Evolutionary conservation across 2,888 invertebrate species (phyloP).

Genomic region (Orchesellides sinensis): DNA sequence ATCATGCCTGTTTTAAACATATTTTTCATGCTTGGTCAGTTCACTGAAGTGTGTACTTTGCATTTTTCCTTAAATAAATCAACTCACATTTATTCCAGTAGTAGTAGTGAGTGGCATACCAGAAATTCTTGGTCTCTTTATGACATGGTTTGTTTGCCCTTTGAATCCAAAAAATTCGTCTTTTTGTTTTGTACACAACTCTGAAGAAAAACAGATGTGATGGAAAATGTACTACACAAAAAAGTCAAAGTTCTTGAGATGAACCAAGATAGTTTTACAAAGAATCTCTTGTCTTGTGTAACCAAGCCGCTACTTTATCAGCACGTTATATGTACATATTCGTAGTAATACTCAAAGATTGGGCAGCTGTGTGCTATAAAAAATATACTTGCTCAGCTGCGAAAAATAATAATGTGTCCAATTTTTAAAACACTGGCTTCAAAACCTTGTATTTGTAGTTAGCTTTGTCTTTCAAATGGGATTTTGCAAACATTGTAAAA

Average conservation of each 20-base stretch:
- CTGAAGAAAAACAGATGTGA: conserved; percentile 15
- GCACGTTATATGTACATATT: too few relatives aligned
- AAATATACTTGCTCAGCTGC: conserved; percentile 8
- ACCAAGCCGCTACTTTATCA: not conserved
- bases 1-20: conserved; percentile 34
- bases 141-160: not conserved
- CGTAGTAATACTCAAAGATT: not conserved
- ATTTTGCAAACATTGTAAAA: too few relatives aligned
- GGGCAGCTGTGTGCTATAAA: not conserved
- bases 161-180: not conserved
- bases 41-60: not conserved
- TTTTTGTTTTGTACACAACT: not conserved
- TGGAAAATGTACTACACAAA: not conserved
- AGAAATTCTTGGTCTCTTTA: conserved; percentile 43
- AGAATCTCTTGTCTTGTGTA: not conserved
- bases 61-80: not conserved
- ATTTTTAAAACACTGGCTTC: too few relatives aligned
- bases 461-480: too few relatives aligned
- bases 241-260: conserved; percentile 13
- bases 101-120: too few relatives aligned
- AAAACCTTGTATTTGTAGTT: too few relatives aligned
- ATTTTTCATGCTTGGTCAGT: too few relatives aligned
- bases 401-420: too few relatives aligned
- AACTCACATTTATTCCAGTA: conserved; percentile 8
- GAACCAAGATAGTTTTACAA: not conserved